These are phyloP conservation scores for Anadara kagoshimensis DNA, from an alignment of 1,140 invertebrate species.

Conservation along the genomic window DNA sequence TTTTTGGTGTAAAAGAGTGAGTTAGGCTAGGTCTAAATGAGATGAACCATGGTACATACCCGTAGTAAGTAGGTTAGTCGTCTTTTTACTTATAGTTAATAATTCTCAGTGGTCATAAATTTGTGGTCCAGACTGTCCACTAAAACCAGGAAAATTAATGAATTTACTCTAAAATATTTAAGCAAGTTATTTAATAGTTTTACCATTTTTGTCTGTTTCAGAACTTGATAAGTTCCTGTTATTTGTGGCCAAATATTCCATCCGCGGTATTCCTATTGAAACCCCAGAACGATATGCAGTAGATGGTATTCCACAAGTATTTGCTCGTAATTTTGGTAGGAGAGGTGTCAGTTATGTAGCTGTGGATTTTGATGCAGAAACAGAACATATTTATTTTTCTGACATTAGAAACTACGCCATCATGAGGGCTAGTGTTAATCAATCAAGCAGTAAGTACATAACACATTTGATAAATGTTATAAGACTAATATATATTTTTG, in stretches of 20 bases:
- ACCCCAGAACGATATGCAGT: slow-evolving; percentile 78
- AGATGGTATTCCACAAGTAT: slow-evolving; percentile 87
- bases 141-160: too few species aligned
- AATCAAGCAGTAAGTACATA: slow-evolving; percentile 48
- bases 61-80: too few species aligned
- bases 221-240: slow-evolving; percentile 93
- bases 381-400: slow-evolving; percentile 96
- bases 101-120: too few species aligned
- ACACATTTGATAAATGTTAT: too few species aligned
- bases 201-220: slow-evolving; percentile 60
- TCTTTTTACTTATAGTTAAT: too few species aligned
- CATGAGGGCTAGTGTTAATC: slow-evolving; percentile 89
- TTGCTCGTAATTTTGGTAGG: slow-evolving; percentile 80
- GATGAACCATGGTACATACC: too few species aligned
- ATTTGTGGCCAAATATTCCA: slow-evolving; percentile 97
- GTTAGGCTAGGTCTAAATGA: too few species aligned
- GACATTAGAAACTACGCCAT: slow-evolving; percentile 98
- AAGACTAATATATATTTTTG: too few species aligned
- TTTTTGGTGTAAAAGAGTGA: too few species aligned
- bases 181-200: too few species aligned
- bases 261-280: slow-evolving; percentile 94
- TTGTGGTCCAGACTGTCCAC: too few species aligned
- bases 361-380: slow-evolving; percentile 93
- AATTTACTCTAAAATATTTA: too few species aligned
- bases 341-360: slow-evolving; percentile 91